Evolutionary conservation across 2,797 vertebrate genomes (phyloP).

Genomic region (Morus bassanus): DNA sequence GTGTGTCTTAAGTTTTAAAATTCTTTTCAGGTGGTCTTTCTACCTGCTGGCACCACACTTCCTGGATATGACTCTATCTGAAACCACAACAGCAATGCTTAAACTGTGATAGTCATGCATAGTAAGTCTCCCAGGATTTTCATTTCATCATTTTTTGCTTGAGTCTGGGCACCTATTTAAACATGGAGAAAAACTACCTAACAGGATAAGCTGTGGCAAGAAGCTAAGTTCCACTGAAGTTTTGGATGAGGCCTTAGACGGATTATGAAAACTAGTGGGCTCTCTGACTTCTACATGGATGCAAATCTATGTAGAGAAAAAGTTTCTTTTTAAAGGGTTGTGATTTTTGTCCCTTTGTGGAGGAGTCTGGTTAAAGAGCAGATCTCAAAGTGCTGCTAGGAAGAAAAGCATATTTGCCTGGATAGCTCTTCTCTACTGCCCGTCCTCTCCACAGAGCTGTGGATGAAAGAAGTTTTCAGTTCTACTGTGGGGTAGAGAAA

Average conservation of each 20-base stretch:
- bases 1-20: background rate
- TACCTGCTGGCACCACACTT: background rate
- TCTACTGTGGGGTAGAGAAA: background rate
- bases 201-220: background rate
- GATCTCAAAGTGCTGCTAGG: background rate
- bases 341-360: background rate
- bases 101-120: too few species aligned
- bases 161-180: background rate
- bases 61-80: background rate
- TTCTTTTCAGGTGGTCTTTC: background rate
- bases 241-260: background rate
- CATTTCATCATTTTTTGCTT: background rate
- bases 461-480: background rate
- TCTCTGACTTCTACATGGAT: background rate
- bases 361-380: background rate
- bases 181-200: background rate
- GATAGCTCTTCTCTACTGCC: background rate
- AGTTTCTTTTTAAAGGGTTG: background rate
- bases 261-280: background rate
- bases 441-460: background rate
- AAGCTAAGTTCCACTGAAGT: background rate
- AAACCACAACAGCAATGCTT: background rate
- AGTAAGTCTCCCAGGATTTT: background rate
- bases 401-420: background rate
- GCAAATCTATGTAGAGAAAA: background rate